phyloP scores from a whole-genome alignment of 2,113 vertebrate genomes.

The Grallaria varia region DNA sequence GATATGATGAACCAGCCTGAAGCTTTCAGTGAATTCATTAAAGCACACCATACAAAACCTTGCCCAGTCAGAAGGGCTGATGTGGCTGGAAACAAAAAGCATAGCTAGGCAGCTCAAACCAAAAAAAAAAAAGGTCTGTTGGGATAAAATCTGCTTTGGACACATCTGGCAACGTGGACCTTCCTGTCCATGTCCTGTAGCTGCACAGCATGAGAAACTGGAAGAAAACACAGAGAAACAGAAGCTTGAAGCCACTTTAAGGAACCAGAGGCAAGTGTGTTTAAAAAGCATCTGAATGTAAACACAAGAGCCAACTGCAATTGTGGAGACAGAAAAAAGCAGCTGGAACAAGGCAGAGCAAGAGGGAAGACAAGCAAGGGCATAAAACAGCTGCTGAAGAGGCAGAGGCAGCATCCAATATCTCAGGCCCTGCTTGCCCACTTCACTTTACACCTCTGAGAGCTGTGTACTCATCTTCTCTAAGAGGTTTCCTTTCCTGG shows the following conservation, averaged over 20 bases:
- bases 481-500: not conserved
- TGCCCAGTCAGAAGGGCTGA: not conserved
- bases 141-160: not conserved
- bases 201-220: not conserved
- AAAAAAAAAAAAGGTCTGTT: not conserved
- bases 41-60: not conserved
- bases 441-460: not conserved
- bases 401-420: not conserved
- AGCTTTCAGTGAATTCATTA: not conserved
- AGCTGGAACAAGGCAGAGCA: not conserved
- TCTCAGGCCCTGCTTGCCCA: not conserved
- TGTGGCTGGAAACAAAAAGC: not conserved
- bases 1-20: not conserved
- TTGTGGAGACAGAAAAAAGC: not conserved
- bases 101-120: not conserved
- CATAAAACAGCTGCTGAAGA: not conserved
- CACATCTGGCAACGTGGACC: not conserved
- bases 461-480: not conserved
- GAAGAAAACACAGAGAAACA: not conserved
- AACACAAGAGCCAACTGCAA: not conserved
- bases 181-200: not conserved
- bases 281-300: not conserved
- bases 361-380: not conserved
- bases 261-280: not conserved
- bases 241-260: not conserved